These are phyloP conservation scores for Micrasema minimum DNA, from an alignment of 1,140 invertebrate species.

Conservation along the genomic window DNA sequence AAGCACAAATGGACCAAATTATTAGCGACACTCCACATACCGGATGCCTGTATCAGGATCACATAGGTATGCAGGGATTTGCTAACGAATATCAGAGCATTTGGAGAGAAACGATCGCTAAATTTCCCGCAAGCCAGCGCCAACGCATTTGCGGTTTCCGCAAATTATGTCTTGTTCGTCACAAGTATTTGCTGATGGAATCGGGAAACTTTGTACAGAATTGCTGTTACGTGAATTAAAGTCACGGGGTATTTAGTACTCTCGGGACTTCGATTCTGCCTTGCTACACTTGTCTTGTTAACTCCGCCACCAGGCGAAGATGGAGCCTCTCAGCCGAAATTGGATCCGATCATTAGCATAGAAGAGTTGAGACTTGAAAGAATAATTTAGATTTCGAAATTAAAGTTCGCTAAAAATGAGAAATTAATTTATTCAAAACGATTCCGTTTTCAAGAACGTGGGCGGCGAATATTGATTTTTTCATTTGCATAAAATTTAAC, in stretches of 20 bases:
- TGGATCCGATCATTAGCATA: too few species aligned
- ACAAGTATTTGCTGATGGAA: slow-evolving; percentile 32
- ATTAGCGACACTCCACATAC: slow-evolving; percentile 2
- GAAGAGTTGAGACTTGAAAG: too few species aligned
- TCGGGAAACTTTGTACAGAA: slow-evolving; percentile 19
- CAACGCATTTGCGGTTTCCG: slow-evolving; percentile 28
- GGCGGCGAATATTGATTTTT: too few species aligned
- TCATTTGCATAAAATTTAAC: too few species aligned
- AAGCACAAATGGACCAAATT: slow-evolving; percentile 13
- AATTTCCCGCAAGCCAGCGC: slow-evolving; percentile 28
- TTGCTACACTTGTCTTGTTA: slow-evolving; percentile 14
- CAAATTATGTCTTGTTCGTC: slow-evolving; percentile 37
- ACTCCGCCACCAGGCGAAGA: background rate
- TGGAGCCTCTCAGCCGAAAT: too few species aligned
- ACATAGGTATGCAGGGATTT: background rate
- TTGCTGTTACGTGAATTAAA: slow-evolving; percentile 16
- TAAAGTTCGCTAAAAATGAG: too few species aligned
- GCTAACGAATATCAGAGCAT: slow-evolving; percentile 7
- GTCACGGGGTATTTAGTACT: slow-evolving; percentile 8
- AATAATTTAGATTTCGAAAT: too few species aligned
- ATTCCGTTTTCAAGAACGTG: too few species aligned
- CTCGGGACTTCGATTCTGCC: slow-evolving; percentile 3
- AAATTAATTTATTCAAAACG: too few species aligned
- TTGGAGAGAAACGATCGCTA: slow-evolving; percentile 28
- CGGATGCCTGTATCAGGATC: slow-evolving; percentile 2